phyloP scores from a whole-genome alignment of 2,888 invertebrate genomes.

The Xanthorhoe designata region DNA sequence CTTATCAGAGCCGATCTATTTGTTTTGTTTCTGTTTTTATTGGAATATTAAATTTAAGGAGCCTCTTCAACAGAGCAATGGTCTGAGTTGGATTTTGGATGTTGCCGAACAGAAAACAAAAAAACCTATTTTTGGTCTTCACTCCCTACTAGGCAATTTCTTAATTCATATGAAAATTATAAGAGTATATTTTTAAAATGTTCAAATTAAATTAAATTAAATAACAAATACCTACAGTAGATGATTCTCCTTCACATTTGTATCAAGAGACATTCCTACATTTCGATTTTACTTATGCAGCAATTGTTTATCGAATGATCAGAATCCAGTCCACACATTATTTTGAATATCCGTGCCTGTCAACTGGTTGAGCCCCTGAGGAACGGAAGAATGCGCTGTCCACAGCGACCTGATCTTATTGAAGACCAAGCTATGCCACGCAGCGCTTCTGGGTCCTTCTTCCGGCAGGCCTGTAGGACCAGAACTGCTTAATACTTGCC shows the following conservation, averaged over 20 bases:
- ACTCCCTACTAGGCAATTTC: neutral
- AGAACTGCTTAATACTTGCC: slow-evolving; percentile 30
- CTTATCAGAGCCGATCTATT: neutral
- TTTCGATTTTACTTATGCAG: no score
- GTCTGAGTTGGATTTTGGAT: no score
- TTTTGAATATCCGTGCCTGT: slow-evolving; percentile 86
- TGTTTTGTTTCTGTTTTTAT: neutral
- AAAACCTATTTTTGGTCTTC: neutral
- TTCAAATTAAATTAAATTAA: no score
- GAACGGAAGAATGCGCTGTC: slow-evolving; percentile 91
- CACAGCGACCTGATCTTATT: slow-evolving; percentile 96
- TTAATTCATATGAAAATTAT: neutral
- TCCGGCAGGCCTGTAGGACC: slow-evolving; percentile 75
- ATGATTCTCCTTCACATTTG: no score
- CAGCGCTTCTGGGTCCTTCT: slow-evolving; percentile 78
- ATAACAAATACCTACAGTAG: no score
- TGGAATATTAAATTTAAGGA: neutral
- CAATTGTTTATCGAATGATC: slow-evolving; percentile 6
- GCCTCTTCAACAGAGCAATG: neutral
- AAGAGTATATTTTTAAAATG: no score
- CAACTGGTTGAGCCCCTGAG: slow-evolving; percentile 93
- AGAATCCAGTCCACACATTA: slow-evolving; percentile 59
- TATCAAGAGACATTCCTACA: no score
- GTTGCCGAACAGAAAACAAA: neutral
- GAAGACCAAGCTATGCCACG: slow-evolving; percentile 92